phyloP scores from a whole-genome alignment of 2,888 invertebrate genomes.

The Eupithecia subumbrata region DNA sequence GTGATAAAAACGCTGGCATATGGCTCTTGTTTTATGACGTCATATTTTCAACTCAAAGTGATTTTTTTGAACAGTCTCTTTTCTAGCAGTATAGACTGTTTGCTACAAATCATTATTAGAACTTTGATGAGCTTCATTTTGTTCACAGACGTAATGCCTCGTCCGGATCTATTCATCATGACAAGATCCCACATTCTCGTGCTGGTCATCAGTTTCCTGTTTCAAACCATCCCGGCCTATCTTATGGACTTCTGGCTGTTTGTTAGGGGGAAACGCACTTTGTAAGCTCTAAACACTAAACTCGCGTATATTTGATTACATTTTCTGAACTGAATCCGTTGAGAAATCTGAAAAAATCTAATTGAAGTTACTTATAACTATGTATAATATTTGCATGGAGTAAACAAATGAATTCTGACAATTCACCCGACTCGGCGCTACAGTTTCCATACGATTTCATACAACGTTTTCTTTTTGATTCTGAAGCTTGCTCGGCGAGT shows the following conservation, averaged over 20 bases:
- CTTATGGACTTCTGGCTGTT: conserved; percentile 26
- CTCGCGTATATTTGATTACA: not conserved
- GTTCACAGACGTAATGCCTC: conserved; percentile 26
- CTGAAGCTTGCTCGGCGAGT: too few species aligned
- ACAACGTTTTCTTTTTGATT: too few species aligned
- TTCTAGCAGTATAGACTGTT: not conserved
- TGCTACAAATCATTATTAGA: not conserved
- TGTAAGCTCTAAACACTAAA: conserved; percentile 3
- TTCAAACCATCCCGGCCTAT: conserved; percentile 25
- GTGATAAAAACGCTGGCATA: too few species aligned
- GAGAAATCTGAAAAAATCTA: not conserved
- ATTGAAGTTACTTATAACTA: too few species aligned
- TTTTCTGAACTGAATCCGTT: too few species aligned
- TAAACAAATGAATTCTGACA: too few species aligned
- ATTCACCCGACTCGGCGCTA: too few species aligned
- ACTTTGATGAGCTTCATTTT: not conserved
- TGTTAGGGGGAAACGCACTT: conserved; percentile 19
- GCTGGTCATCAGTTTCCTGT: conserved; percentile 17
- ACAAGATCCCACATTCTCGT: conserved; percentile 20
- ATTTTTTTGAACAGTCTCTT: not conserved
- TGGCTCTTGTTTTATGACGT: too few species aligned
- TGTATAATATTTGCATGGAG: too few species aligned
- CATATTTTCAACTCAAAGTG: too few species aligned
- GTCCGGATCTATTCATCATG: conserved; percentile 25
- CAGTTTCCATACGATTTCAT: too few species aligned